phyloP scores from a whole-genome alignment of 2,797 vertebrate species.

The Dendrocincla fuliginosa region DNA sequence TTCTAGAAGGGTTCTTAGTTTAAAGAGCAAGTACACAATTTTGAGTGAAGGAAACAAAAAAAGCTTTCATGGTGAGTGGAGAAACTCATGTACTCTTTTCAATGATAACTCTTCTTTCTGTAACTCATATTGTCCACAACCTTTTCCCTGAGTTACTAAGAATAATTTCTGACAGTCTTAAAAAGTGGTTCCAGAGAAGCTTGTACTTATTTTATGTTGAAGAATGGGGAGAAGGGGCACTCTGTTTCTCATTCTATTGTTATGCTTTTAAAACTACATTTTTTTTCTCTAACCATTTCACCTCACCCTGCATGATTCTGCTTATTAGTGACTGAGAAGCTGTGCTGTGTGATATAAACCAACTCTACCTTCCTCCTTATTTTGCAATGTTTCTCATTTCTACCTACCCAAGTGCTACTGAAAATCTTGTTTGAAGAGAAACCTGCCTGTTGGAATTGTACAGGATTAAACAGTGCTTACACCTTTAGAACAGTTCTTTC shows the following conservation, averaged over 20 bases:
- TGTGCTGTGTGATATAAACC: not conserved
- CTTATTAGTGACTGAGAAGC: not conserved
- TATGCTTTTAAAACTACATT: not conserved
- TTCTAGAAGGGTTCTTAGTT: not conserved
- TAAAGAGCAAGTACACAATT: not conserved
- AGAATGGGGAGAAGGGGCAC: not conserved
- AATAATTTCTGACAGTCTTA: not conserved
- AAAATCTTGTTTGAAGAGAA: not conserved
- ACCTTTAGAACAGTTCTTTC: not conserved
- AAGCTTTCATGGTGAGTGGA: not conserved
- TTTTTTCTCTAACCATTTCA: not conserved
- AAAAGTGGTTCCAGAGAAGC: not conserved
- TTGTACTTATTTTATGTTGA: not conserved
- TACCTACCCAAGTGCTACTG: not conserved
- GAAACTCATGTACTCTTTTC: not conserved
- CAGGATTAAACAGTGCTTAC: not conserved
- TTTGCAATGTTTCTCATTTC: not conserved
- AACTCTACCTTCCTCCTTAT: not conserved
- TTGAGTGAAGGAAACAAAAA: not conserved
- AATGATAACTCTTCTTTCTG: not conserved
- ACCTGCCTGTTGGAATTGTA: not conserved
- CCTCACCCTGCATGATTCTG: not conserved
- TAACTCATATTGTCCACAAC: rapidly evolving
- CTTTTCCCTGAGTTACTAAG: not conserved
- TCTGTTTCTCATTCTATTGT: not conserved